A percentile compares a stretch with the other conserved stretches of the same genome.
Evolutionary conservation across 1,140 invertebrate genomes (phyloP).

Genomic region (Achatina immaculata): DNA sequence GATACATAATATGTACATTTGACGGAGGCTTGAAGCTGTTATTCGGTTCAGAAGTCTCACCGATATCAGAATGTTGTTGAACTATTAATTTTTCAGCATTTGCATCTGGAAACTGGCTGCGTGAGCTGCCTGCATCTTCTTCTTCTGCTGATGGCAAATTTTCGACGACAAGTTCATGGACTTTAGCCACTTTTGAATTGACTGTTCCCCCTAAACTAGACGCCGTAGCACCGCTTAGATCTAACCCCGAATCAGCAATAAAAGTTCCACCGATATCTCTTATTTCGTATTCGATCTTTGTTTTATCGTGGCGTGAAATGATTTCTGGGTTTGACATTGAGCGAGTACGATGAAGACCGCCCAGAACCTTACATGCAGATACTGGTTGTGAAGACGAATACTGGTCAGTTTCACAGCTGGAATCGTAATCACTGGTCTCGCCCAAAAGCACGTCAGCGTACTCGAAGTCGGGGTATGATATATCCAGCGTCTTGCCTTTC

Average conservation of each 20-base stretch:
- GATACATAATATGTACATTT: not conserved
- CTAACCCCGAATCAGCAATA: constrained; percentile 58
- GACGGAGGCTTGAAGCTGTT: too few relatives aligned
- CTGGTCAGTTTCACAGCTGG: constrained; percentile 57
- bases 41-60: not conserved
- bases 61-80: not conserved
- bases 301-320: constrained; percentile 37
- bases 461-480: constrained; percentile 43
- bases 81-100: not conserved
- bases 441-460: constrained; percentile 47
- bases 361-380: constrained; percentile 43
- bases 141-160: not conserved
- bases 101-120: not conserved
- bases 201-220: constrained; percentile 11
- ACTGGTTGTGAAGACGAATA: constrained; percentile 60
- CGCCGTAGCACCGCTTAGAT: constrained; percentile 48
- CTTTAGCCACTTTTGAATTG: not conserved
- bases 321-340: constrained; percentile 49
- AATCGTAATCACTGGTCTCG: constrained; percentile 69
- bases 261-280: constrained; percentile 41
- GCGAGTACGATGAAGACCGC: constrained; percentile 31
- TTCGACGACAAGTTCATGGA: not conserved
- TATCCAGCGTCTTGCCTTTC: constrained; percentile 61
- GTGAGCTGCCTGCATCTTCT: not conserved
- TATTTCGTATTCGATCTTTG: not conserved